Evolutionary conservation across 2,113 vertebrate genomes (phyloP), one percentile per base, ranked within the genome.

Genomic region (Trochalopteron elliotii): DNA sequence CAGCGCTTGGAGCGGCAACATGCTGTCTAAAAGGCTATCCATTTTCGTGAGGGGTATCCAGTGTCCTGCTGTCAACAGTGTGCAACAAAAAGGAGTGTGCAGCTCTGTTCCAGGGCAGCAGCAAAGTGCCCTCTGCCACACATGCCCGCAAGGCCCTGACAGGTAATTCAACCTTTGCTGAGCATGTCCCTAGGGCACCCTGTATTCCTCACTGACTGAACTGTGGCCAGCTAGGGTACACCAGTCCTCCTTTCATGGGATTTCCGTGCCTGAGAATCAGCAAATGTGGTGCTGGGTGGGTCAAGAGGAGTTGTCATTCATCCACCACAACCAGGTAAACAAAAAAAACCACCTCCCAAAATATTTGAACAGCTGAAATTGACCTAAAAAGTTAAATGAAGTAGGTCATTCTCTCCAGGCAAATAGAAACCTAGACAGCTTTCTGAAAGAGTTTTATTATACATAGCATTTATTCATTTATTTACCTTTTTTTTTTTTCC

Each of bases 241-340:
- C 19, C 3, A 14, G 44, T 68, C 10, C 52, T 63, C 3, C 35
- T 28, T 42, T 49, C 15, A 10, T 37, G 11, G 52, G 33, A 39
- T 53, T 71, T 72, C 44, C 49, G 45, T 55, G 20, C 53, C 74
- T 45, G 25, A 23, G 11, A 25, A 17, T 18, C 45, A 53, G 19
- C 1, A 0, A 55, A 44, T 12, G 28, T 0, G 0, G 11, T 18
- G 12, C 35, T 47, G 40, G 4, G 4, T 33, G 25, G 5, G 17
- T 69, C 1, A 2, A 74, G 37, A 39, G 5, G 8, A 75, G 24
- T 3, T 55, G 18, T 16, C 1, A 0, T 52, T 87, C 33, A 78
- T 18, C 33, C 15, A 30, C 30, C 7, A 25, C 18, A 69, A 33
- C 0, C 30, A 76, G 18, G 9, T 30, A 47, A 87, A 68, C 4